Base-by-base conservation (phyloP, 2,888 invertebrate species). In the Ichneumoninae sp. region DNA sequence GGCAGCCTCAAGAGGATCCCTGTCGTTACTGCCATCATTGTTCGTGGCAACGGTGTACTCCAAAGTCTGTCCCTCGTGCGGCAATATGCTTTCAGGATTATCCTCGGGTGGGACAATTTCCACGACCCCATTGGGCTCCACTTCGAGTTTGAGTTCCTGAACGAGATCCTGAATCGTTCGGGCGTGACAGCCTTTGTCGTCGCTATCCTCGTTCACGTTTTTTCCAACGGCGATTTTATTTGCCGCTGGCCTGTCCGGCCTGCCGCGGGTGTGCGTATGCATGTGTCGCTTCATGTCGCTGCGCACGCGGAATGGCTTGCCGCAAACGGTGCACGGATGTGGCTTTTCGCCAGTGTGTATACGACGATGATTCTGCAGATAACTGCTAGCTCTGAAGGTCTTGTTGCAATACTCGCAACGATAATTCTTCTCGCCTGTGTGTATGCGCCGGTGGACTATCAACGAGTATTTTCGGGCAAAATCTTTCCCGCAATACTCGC, bases 401-500 rank as follows among this genome's bases (percentile, higher is more conserved):
- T 98, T 98, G 85, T 95, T 95, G 92, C 98, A 98, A 92, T 95
- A 97, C 88, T 97, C 97, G 92, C 98, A 98, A 89, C 96, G 96
- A 94, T 98, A 98, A 94, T 98, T 98, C 75, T 96, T 95, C 92
- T 98, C 98, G 10, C 97, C 97, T 0, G 98, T 98, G 93, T 98
- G 98, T 69, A 98, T 98, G 76, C 98, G 95, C 0, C 98, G 95
- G 92, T 98, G 98, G 0, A 98, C 96, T 73, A 97, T 97, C 70
- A 98, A 94, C 0, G 98, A 98, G 93, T 98, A 98, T 89, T 98
- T 97, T 66, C 98, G 95, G 0, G 98, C 97, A 94, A 98, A 98
- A 91, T 97, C 97, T 91, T 98, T 98, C 77, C 96, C 97, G 92
- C 98, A 98, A 92, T 96, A 98, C 91, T 98, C 98, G 92, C 98